A percentile compares a stretch with the other conserved stretches of the same genome.
Conservation (phyloP, 30 jellyfish, hydroid and myxozoan genomes). For the Aurelia aurita region DNA sequence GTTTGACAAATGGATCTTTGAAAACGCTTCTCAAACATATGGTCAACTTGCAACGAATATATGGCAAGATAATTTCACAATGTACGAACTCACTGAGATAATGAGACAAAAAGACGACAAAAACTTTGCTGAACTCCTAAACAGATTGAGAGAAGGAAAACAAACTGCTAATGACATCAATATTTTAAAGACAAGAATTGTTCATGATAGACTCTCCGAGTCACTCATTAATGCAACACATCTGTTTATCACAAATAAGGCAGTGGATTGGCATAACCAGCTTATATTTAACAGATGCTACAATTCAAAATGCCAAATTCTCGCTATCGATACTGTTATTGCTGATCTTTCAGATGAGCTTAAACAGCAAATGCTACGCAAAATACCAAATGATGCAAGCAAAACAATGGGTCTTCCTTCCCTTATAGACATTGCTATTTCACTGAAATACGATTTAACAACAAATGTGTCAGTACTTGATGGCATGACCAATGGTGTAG, state of each 20-base stretch:
- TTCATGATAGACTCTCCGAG: neutral
- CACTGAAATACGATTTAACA: neutral
- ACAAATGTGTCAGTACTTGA: neutral
- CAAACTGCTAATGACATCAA: neutral
- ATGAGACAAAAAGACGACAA: conserved; percentile 9
- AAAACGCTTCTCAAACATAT: neutral
- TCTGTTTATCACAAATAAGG: conserved; percentile 4
- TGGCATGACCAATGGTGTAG: conserved; percentile 44
- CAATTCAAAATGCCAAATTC: neutral
- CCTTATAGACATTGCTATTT: neutral
- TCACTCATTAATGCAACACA: neutral
- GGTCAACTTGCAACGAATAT: neutral
- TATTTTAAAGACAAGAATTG: neutral
- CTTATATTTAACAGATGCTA: neutral
- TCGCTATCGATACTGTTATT: neutral
- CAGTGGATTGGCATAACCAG: neutral
- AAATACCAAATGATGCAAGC: conserved; percentile 8
- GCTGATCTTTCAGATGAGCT: neutral
- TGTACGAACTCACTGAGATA: no score
- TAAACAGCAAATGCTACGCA: neutral
- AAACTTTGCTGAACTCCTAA: neutral
- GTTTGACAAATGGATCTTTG: conserved; percentile 9
- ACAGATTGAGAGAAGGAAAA: neutral
- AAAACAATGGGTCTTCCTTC: conserved; percentile 6
- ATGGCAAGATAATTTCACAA: conserved; percentile 20